Conservation (phyloP, 2,888 invertebrate species). For the Mellilla xanthometata region DNA sequence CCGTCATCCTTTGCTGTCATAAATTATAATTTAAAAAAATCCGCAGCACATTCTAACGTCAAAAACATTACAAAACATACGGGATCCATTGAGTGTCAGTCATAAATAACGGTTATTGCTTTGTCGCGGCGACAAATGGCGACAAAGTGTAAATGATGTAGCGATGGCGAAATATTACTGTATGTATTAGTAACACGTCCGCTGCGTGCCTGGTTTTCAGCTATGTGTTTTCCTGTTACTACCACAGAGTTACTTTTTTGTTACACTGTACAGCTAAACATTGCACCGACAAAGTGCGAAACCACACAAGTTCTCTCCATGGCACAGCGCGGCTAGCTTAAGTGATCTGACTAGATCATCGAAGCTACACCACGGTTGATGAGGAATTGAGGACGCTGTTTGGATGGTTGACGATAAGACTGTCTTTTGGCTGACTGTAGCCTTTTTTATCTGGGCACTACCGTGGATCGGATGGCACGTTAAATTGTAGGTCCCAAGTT, state of each 20-base stretch:
- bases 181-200: slow-evolving; percentile 9
- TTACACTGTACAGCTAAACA: no score
- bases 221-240: slow-evolving; percentile 8
- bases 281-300: no score
- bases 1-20: background rate
- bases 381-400: no score
- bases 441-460: no score
- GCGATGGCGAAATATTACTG: slow-evolving; percentile 12
- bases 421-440: no score
- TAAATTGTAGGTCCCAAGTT: no score
- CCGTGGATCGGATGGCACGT: no score
- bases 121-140: slow-evolving; percentile 38
- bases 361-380: no score
- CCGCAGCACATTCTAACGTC: background rate
- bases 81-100: slow-evolving; percentile 25
- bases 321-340: no score
- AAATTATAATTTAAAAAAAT: slow-evolving; percentile 3
- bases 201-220: slow-evolving; percentile 8
- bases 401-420: no score
- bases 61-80: slow-evolving; percentile 16
- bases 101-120: slow-evolving; percentile 47
- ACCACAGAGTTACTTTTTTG: background rate
- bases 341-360: no score
- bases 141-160: slow-evolving; percentile 42
- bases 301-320: no score